Evolutionary conservation across 1,140 invertebrate genomes (phyloP).

Genomic region (Neotoxoptera formosana): DNA sequence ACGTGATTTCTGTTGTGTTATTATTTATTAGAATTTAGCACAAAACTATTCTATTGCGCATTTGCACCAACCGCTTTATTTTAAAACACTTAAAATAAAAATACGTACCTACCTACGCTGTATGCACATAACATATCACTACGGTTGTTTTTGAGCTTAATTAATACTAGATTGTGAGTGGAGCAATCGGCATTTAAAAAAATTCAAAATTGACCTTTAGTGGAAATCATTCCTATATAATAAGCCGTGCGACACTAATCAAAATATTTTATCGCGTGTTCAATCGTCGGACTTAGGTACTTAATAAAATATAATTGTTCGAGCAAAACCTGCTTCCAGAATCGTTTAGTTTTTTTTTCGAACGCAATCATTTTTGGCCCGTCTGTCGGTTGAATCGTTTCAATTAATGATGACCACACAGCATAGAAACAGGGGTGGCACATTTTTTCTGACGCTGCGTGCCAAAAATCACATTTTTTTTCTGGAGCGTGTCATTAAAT

Average conservation of each 20-base stretch:
- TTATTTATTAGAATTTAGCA: background rate
- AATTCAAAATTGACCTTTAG: background rate
- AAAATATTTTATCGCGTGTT: background rate
- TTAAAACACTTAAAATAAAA: background rate
- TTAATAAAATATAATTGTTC: background rate
- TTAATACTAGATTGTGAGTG: background rate
- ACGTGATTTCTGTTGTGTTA: background rate
- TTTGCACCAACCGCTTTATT: slow-evolving; percentile 35
- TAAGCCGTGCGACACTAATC: background rate
- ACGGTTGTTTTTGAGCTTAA: background rate
- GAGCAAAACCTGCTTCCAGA: background rate
- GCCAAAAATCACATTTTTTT: no score
- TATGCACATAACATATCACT: background rate
- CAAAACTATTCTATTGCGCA: background rate
- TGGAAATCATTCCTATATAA: background rate
- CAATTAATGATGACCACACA: background rate
- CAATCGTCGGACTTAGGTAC: background rate
- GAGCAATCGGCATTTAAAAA: background rate
- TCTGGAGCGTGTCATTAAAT: no score
- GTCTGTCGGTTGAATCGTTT: background rate
- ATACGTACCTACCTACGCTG: background rate
- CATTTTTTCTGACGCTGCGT: no score
- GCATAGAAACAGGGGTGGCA: no score
- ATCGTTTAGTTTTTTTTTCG: background rate
- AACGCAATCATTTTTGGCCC: background rate